Evolutionary conservation across 2,113 vertebrate species (phyloP), one percentile per base, ranked within the genome.

Genomic region (Tricholaema leucomelas): DNA sequence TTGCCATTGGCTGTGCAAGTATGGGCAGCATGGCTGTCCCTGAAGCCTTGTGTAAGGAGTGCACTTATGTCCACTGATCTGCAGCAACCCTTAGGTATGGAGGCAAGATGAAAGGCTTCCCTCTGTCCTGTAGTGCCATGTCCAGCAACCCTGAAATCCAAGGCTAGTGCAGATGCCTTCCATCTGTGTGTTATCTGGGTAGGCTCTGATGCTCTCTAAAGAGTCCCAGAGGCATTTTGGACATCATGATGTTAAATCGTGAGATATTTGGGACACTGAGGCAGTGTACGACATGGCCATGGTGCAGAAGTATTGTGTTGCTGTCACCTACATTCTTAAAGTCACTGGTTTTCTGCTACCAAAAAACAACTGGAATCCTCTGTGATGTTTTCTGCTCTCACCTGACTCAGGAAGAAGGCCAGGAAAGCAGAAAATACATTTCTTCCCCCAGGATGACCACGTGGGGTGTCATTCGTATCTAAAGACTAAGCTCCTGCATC

Each of bases 361-460:
- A 64, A 82, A 48, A 28, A 70, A 18, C 12, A 33, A 33, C 59
- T 85, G 21, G 84, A 70, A 76, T 36, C 28, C 11, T 72, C 55
- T 79, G 15, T 83, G 66, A 61, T 86, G 44, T 81, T 36, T 81
- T 55, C n/a, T 78, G 11, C 46, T 88, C 46, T 87, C 84, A 91
- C 52, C 52, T 76, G 71, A 66, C 50, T 31, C 52, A 80, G 81
- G 77, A 90, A 90, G 40, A 33, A 87, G 63, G 36, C 28, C 75
- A 90, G 66, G 74, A 82, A 88, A 92, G 66, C 70, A 87, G 66
- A 66, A 88, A 81, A 78, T 61, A 66, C 69, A 63, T 60, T 70
- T 93, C 46, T 44, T 46, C 33, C 52, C 36, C 60, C 33, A 66
- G 56, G 72, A 89, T 77, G 75, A 56, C 20, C 6, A 15, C n/a